A percentile compares a stretch with the other conserved stretches of the same genome.
These are phyloP conservation scores for Nettapus auritus DNA, from an alignment of 2,113 vertebrate species.

Conservation along the genomic window DNA sequence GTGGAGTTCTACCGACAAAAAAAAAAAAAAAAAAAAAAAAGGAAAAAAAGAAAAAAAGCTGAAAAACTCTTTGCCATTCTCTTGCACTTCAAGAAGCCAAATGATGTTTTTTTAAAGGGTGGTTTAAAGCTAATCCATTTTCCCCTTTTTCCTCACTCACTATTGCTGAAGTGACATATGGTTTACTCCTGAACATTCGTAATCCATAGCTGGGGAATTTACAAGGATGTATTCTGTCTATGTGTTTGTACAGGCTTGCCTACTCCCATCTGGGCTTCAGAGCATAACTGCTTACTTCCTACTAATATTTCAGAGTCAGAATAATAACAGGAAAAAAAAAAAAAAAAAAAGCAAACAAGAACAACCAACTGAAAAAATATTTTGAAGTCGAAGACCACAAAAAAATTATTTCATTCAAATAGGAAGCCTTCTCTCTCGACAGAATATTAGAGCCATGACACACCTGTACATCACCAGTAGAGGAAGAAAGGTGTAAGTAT, in stretches of 20 bases:
- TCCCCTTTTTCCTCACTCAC: background rate
- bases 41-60: background rate
- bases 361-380: too few relatives aligned
- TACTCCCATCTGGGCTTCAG: background rate
- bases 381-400: too few relatives aligned
- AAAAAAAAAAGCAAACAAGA: too few relatives aligned
- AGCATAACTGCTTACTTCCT: background rate
- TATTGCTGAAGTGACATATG: background rate
- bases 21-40: background rate
- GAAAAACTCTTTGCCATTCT: rapidly evolving
- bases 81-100: background rate
- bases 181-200: background rate
- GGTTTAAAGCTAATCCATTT: background rate
- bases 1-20: background rate
- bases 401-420: background rate
- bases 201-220: background rate
- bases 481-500: background rate
- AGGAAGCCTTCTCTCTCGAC: background rate
- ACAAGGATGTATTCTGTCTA: background rate
- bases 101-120: background rate
- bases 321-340: background rate
- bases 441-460: background rate
- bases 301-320: background rate
- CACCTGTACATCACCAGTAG: background rate
- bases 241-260: background rate